Evolutionary conservation across 1,140 invertebrate species (phyloP).

Genomic region (Drosophila watanabei): DNA sequence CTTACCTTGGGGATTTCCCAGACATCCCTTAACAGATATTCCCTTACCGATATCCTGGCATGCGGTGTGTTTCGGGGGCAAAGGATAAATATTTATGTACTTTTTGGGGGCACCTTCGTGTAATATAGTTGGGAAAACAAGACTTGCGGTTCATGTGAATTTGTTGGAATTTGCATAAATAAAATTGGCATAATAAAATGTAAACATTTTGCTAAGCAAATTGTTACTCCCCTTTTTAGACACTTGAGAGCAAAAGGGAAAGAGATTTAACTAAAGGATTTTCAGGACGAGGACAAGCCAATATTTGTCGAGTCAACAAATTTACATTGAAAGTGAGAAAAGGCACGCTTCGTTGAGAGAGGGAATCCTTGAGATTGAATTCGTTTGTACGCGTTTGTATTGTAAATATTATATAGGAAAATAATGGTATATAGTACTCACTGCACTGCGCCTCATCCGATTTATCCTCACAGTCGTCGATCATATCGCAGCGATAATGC

Average conservation of each 20-base stretch:
- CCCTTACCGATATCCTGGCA: neutral
- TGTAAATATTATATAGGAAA: neutral
- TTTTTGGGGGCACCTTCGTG: slow-evolving; percentile 4
- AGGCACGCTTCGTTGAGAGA: neutral
- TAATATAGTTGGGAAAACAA: slow-evolving; percentile 38
- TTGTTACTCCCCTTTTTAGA: slow-evolving; percentile 54
- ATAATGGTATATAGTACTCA: slow-evolving; percentile 88
- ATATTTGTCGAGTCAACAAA: slow-evolving; percentile 76
- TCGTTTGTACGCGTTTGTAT: neutral
- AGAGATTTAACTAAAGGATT: neutral
- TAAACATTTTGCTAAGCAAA: slow-evolving; percentile 82
- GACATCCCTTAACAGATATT: neutral
- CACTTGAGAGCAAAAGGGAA: neutral
- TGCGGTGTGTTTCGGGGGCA: neutral
- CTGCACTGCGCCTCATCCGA: slow-evolving; percentile 97
- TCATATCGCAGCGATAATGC: slow-evolving; percentile 96
- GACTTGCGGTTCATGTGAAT: slow-evolving; percentile 34
- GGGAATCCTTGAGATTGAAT: slow-evolving; percentile 9
- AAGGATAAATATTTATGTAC: slow-evolving; percentile 19
- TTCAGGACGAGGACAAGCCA: slow-evolving; percentile 20
- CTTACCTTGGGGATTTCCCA: slow-evolving; percentile 32
- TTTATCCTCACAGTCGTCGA: slow-evolving; percentile 96
- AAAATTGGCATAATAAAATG: slow-evolving; percentile 83
- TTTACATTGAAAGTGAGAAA: slow-evolving; percentile 64
- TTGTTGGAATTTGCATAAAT: slow-evolving; percentile 74